Conservation (phyloP, 2,888 invertebrate species). For the Ophraella communa region DNA sequence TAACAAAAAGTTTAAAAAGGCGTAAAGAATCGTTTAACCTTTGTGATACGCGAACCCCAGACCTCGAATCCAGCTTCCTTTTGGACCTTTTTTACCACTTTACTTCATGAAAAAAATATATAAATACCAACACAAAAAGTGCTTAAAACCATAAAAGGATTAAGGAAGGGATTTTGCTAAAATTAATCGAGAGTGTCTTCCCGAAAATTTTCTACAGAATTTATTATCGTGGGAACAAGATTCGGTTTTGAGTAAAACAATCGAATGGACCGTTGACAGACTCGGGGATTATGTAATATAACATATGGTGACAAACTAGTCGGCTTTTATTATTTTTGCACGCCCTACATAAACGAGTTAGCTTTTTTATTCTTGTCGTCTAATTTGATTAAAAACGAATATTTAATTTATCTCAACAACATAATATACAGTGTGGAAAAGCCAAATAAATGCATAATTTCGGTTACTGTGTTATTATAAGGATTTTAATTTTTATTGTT, state of each 20-base stretch:
- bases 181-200: conserved; percentile 34
- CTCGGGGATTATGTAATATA: background rate
- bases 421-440: too few species aligned
- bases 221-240: conserved; percentile 43
- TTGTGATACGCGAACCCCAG: conserved; percentile 43
- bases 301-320: background rate
- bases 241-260: background rate
- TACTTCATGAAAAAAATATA: conserved; percentile 35
- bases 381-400: too few species aligned
- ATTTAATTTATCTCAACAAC: too few species aligned
- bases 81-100: conserved; percentile 32
- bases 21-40: conserved; percentile 53
- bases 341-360: background rate
- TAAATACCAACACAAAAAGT: conserved; percentile 29
- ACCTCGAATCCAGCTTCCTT: conserved; percentile 36
- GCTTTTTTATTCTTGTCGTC: background rate
- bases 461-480: too few species aligned
- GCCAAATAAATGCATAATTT: too few species aligned
- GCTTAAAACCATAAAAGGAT: conserved; percentile 35
- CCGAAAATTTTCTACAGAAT: conserved; percentile 28
- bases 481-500: too few species aligned
- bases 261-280: background rate
- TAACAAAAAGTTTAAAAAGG: conserved; percentile 48
- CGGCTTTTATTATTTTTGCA: background rate
- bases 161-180: conserved; percentile 35